Base-by-base conservation (phyloP, 37 sponge, comb jelly and placozoan species). In the Aplysina aerophoba region DNA sequence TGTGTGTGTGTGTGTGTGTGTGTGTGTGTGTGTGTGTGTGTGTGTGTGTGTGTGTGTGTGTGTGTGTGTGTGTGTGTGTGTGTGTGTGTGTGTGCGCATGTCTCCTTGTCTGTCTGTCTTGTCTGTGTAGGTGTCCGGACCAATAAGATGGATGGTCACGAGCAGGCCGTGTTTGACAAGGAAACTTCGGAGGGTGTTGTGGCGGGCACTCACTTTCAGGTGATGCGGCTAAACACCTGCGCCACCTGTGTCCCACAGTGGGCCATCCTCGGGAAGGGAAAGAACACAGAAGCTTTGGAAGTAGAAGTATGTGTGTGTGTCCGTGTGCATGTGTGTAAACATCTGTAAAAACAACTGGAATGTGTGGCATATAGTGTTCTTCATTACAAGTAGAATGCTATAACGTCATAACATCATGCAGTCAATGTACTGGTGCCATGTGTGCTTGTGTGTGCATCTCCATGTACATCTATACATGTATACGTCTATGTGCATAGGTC, bases 201-300 rank as follows among this genome's bases (percentile, higher is more conserved):
- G 24, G 78, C n/a, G 5, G 78, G 78, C 1, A 40, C 78, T 40
- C 21, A 41, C 14, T 75, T 75, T 44, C 39, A 19, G 20, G 13
- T 75, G 21, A 11, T 75, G 25, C 37, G 41, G n/a, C n/a, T 53
- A 1, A 40, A 75, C 22, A 75, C 38, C 3, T 75, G 78, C 41
- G 38, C 44, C 1, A 36, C 14, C 11, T 75, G 78, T 41, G 16
- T 75, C 41, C 54, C 39, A 21, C 37, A 75, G 54, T 75, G 78
- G 78, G n/a, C 78, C 17, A 14, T 75, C 15, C 78, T 75, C 2
- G 78, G 41, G 12, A 21, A 75, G 17, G 78, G 78, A 75, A 40
- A 25, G 1, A 75, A 40, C 25, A 27, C 24, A n/a, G 27, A 62
- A 13, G 2, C 64, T 5, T 27, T 62, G 64, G 28, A n/a, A n/a